Conservation (phyloP, 2,888 invertebrate species). For the Incurvaria masculella region DNA sequence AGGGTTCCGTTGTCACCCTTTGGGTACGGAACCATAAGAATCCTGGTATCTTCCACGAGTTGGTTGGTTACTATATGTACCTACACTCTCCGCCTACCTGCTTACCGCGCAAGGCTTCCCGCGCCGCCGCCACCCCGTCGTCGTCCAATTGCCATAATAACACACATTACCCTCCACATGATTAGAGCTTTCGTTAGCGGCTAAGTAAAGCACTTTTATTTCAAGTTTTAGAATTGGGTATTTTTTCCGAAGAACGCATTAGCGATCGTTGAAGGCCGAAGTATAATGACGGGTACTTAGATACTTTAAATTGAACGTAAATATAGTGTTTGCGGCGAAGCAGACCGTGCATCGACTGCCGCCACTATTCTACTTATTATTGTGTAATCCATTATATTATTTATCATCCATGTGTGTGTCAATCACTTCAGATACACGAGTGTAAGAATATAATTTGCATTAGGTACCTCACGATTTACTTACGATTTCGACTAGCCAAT, state of each 20-base stretch:
- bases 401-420: too few relatives aligned
- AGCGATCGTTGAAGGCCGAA: background rate
- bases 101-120: too few relatives aligned
- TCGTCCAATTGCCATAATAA: background rate
- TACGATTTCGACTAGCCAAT: too few relatives aligned
- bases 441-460: too few relatives aligned
- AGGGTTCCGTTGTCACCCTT: too few relatives aligned
- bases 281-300: background rate
- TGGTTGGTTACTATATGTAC: too few relatives aligned
- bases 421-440: too few relatives aligned
- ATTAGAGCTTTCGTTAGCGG: constrained; percentile 27
- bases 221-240: constrained; percentile 8
- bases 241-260: background rate
- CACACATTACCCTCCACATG: constrained; percentile 16
- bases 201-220: constrained; percentile 34
- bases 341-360: background rate
- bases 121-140: background rate
- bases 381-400: background rate
- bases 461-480: too few relatives aligned
- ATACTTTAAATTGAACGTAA: background rate
- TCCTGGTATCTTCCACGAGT: too few relatives aligned
- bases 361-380: too few relatives aligned
- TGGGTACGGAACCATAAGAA: too few relatives aligned
- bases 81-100: too few relatives aligned
- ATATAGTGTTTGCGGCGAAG: background rate